Evolutionary conservation across 2,113 vertebrate species (phyloP).

Genomic region (Myxocyprinus asiaticus): DNA sequence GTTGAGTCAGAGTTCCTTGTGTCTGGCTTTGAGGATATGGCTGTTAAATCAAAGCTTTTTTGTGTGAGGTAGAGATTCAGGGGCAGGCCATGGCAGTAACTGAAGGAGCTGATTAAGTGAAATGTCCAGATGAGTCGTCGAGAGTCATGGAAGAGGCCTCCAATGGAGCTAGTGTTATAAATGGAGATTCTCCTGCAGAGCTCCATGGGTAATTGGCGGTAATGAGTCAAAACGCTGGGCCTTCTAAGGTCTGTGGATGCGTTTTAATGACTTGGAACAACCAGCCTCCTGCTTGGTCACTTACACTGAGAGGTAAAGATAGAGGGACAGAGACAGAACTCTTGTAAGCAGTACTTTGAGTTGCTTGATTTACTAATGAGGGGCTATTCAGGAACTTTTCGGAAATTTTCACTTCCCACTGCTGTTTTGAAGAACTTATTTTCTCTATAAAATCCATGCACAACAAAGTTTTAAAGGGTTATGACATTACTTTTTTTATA

Average conservation of each 20-base stretch:
- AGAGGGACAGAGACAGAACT: slow-evolving; percentile 12
- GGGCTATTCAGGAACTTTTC: background rate
- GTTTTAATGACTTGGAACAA: slow-evolving; percentile 30
- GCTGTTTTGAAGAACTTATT: background rate
- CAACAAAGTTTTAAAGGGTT: too few species aligned
- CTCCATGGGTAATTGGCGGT: slow-evolving; percentile 33
- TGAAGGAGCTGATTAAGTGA: slow-evolving; percentile 19
- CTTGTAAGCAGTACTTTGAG: background rate
- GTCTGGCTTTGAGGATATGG: background rate
- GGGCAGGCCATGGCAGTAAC: background rate
- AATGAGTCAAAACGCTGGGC: slow-evolving; percentile 38
- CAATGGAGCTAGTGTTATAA: slow-evolving; percentile 20
- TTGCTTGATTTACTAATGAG: slow-evolving; percentile 23
- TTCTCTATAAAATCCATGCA: background rate
- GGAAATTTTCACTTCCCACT: background rate
- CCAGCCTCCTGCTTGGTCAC: slow-evolving; percentile 18
- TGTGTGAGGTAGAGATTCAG: background rate
- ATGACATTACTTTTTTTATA: too few species aligned
- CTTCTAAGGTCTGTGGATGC: slow-evolving; percentile 32
- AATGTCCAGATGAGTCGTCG: background rate
- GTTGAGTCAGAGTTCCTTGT: background rate
- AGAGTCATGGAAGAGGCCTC: background rate
- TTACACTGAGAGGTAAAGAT: slow-evolving; percentile 12
- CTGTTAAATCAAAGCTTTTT: slow-evolving; percentile 30
- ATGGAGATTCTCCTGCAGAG: slow-evolving; percentile 36